Percentiles rank a stretch among this genome's conserved stretches.
Conservation (phyloP, 2,888 invertebrate genomes). For the Ophion obscuratus region DNA sequence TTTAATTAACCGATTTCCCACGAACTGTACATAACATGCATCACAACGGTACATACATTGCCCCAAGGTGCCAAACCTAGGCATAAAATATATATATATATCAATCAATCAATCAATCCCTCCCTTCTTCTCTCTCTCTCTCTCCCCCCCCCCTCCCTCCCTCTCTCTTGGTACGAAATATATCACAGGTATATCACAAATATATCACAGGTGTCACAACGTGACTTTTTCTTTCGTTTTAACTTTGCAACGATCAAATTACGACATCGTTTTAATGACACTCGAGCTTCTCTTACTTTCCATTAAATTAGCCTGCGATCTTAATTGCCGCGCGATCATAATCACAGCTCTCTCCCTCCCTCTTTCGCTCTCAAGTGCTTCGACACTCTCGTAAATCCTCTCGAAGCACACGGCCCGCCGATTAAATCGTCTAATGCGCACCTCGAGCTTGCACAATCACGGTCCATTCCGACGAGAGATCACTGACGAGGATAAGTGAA, state of each 20-base stretch:
- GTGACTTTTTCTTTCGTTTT: background rate
- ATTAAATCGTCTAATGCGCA: slow-evolving; percentile 18
- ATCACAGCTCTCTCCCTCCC: background rate
- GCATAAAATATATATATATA: too few species aligned
- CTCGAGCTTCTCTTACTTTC: background rate
- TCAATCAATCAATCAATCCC: too few species aligned
- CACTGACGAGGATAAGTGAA: too few species aligned
- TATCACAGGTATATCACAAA: too few species aligned
- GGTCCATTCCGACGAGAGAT: background rate
- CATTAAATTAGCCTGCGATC: slow-evolving; percentile 1
- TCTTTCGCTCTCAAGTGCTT: background rate
- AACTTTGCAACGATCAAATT: background rate
- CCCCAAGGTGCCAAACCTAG: too few species aligned
- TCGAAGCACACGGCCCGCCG: slow-evolving; percentile 24
- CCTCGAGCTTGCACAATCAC: slow-evolving; percentile 55
- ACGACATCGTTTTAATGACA: background rate
- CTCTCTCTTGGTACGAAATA: background rate
- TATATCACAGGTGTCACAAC: background rate
- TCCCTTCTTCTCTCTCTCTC: background rate
- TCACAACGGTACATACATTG: too few species aligned
- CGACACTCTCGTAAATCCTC: background rate
- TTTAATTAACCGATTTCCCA: too few species aligned
- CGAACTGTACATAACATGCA: too few species aligned
- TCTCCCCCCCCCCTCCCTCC: background rate
- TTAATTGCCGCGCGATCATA: background rate